Base-by-base conservation (phyloP, 92 coral and sea anemone genomes). In the Ricordea florida region DNA sequence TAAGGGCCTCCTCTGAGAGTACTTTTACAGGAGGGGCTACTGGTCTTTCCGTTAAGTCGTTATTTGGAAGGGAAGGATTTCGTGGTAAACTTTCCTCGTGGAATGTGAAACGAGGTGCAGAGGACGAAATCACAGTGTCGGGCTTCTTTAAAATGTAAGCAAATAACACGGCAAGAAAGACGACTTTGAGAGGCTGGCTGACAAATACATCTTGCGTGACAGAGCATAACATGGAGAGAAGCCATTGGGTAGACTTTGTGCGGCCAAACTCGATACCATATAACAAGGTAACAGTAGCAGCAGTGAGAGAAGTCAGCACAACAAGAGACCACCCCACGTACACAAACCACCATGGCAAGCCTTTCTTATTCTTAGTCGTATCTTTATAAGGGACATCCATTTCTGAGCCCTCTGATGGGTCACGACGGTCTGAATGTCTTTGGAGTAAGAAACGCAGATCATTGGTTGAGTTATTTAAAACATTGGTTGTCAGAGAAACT, bases 171-270 rank as follows among this genome's bases (percentile, higher is more conserved):
- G 99, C 87, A n/a, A 96, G 30, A 17, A 61, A 50, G 24, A 96
- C 62, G 8, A 92, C 97, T 62, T 96, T 96, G 13, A 92, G 51
- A 1, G 99, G 99, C 31, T 96, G 97, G 42, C 87, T 87, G 22
- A 96, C 79, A 65, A 96, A 92, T 27, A 96, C 83, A 69, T 96
- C 99, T 68, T 92, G 93, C 20, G 94, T 65, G 29, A 96, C 66
- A 10, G 99, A 96, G 33, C 92, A 65, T 36, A 87, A 82, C 82
- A 96, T 72, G 16, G 99, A 96, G 1, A 96, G 38, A 13, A 96
- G 93, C 99, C 99, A 96, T 55, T 89, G 84, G 38, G 83, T 83
- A 9, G 99, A 92, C n/a, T 88, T 91, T 23, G 48, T 66, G 32
- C 78, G 68, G 13, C 97, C 99, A 64, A 96, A 96, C 53, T 86